A percentile compares a stretch with the other conserved stretches of the same genome.
phyloP scores from a whole-genome alignment of 2,113 vertebrate species.

The Dasyornis broadbenti region DNA sequence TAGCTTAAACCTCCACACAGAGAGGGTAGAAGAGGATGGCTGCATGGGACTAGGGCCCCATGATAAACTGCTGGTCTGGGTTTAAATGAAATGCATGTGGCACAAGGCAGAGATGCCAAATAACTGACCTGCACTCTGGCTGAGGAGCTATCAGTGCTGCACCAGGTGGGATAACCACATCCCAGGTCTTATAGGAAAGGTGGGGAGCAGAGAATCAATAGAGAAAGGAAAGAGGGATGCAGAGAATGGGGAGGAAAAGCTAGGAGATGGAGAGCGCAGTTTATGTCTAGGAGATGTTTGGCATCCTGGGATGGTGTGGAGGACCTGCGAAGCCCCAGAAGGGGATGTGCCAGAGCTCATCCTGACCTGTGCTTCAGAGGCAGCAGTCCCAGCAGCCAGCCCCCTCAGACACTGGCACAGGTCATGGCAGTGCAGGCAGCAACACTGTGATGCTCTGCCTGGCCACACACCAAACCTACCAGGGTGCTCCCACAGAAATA shows the following conservation, averaged over 20 bases:
- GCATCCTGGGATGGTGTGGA: background rate
- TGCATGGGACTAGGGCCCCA: background rate
- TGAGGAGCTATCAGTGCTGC: background rate
- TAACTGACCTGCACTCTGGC: fast-evolving
- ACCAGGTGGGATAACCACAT: background rate
- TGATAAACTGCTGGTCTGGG: fast-evolving
- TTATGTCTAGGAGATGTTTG: background rate
- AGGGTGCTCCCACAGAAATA: background rate
- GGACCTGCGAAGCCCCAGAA: background rate
- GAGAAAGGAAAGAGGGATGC: background rate
- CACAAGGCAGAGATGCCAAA: background rate
- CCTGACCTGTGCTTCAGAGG: background rate
- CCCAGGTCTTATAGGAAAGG: background rate
- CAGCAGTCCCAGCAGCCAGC: background rate
- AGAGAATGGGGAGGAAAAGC: background rate
- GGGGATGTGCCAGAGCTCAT: fast-evolving
- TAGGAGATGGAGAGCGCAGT: background rate
- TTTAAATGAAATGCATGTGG: background rate
- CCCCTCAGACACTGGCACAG: background rate
- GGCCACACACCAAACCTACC: background rate
- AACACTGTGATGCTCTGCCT: background rate
- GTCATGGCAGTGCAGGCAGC: background rate
- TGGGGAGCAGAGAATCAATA: background rate
- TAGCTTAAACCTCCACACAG: background rate
- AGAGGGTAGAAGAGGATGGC: background rate